These are phyloP conservation scores for Alitta virens DNA, from an alignment of 2,888 invertebrate genomes.

Conservation along the genomic window DNA sequence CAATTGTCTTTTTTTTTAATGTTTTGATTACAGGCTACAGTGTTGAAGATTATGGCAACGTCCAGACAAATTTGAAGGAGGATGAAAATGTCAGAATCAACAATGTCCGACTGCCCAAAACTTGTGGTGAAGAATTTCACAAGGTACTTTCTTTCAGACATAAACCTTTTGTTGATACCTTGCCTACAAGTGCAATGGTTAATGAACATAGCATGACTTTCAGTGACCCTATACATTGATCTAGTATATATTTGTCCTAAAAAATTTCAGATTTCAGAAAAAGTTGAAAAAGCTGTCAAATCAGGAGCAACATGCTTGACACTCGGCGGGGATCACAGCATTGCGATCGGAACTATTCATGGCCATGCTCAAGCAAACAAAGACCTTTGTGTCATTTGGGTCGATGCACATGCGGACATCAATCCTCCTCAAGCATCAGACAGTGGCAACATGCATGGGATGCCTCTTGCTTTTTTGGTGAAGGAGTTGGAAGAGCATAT, in stretches of 20 bases:
- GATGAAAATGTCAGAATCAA: neutral
- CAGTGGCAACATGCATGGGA: neutral
- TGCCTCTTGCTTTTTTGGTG: neutral
- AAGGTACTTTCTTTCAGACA: too few species aligned
- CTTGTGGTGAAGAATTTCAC: neutral
- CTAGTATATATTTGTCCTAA: too few species aligned
- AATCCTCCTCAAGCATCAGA: neutral
- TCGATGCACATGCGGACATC: slow-evolving; percentile 2
- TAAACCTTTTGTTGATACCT: too few species aligned
- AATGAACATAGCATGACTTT: too few species aligned
- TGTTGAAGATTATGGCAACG: neutral
- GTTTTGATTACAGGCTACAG: neutral
- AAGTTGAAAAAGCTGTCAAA: slow-evolving; percentile 33
- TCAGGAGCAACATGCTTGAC: slow-evolving; percentile 60
- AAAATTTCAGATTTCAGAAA: slow-evolving; percentile 38
- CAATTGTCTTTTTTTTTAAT: too few species aligned
- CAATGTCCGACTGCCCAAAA: neutral
- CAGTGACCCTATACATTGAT: too few species aligned
- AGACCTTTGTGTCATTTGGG: slow-evolving; percentile 8
- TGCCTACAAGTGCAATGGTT: too few species aligned
- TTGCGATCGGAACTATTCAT: slow-evolving; percentile 68
- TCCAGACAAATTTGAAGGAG: neutral
- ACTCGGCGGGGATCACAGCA: slow-evolving; percentile 87
- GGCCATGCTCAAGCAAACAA: slow-evolving; percentile 45
- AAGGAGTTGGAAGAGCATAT: neutral